Conservation (phyloP, 2,888 invertebrate species). For the Heliconius cydno region DNA sequence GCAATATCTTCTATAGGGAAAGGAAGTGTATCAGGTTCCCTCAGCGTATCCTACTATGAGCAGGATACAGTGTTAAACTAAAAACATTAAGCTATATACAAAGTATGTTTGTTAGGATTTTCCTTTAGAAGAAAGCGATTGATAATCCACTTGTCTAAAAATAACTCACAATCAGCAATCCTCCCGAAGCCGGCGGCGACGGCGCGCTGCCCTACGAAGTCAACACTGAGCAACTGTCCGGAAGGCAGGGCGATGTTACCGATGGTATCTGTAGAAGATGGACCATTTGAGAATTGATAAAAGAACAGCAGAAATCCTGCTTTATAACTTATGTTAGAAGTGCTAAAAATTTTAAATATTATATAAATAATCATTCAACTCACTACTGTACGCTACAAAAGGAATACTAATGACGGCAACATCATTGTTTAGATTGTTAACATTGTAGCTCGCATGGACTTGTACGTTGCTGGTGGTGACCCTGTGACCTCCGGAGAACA, state of each 20-base stretch:
- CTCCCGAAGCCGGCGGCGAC: conserved; percentile 55
- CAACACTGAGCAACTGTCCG: conserved; percentile 37
- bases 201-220: conserved; percentile 50
- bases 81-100: no score
- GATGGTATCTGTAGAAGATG: conserved; percentile 23
- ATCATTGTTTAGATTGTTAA: conserved; percentile 52
- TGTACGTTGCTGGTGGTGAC: conserved; percentile 50
- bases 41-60: no score
- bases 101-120: no score
- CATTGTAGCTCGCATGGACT: conserved; percentile 53
- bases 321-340: no score
- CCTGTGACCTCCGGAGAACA: conserved; percentile 54
- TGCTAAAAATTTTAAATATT: not conserved
- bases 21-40: no score
- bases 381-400: conserved; percentile 51
- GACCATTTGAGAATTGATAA: not conserved
- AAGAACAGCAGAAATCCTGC: not conserved
- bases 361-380: conserved; percentile 37
- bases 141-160: not conserved
- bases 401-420: conserved; percentile 53
- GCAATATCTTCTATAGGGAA: no score
- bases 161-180: conserved; percentile 51
- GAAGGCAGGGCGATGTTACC: conserved; percentile 49
- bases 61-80: no score
- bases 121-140: not conserved